Evolutionary conservation across 2,797 vertebrate species (phyloP).

Genomic region (Pseudotriccus pelzelni): DNA sequence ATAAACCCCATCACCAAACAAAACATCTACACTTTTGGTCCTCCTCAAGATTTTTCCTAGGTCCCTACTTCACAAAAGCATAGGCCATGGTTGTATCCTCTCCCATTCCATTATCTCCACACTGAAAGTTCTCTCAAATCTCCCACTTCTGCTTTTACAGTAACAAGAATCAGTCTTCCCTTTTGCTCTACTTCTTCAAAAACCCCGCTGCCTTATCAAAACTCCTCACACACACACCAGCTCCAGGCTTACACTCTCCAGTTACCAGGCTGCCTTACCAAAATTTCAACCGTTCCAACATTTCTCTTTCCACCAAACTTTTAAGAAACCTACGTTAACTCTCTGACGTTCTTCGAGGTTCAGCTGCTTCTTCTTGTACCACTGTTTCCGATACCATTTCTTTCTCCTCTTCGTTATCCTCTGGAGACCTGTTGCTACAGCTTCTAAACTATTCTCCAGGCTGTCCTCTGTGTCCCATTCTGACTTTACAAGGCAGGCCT

Average conservation of each 20-base stretch:
- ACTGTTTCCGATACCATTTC: accelerated
- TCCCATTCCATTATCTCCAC: background rate
- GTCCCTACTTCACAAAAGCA: background rate
- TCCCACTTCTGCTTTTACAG: background rate
- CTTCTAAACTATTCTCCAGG: accelerated
- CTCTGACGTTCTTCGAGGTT: accelerated
- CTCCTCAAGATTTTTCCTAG: background rate
- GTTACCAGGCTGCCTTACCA: background rate
- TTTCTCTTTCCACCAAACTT: background rate
- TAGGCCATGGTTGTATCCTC: background rate
- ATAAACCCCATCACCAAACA: too few relatives aligned
- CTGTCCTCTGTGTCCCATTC: too few relatives aligned
- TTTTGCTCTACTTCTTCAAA: background rate
- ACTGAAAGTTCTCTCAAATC: background rate
- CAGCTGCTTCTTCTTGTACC: accelerated
- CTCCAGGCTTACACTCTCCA: background rate
- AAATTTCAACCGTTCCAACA: background rate
- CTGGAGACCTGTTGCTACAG: accelerated
- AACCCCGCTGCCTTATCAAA: background rate
- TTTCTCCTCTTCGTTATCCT: accelerated
- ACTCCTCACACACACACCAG: too few relatives aligned
- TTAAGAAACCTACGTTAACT: background rate
- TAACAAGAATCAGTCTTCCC: background rate
- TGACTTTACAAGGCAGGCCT: accelerated
- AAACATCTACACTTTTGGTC: background rate